phyloP scores from a whole-genome alignment of 2,797 vertebrate genomes.

The Brachymystax lenok region DNA sequence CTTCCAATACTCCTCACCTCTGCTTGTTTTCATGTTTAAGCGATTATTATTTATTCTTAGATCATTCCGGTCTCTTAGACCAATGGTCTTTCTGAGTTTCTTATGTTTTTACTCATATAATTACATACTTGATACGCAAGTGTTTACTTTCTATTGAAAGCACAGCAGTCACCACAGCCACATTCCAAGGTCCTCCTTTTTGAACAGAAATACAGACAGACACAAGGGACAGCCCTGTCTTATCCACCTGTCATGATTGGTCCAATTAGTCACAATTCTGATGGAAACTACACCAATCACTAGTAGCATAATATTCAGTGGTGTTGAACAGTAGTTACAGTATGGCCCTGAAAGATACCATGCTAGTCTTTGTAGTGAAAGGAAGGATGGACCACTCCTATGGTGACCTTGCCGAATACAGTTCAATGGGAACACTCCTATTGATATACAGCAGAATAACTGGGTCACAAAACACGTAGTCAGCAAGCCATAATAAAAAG shows the following conservation, averaged over 20 bases:
- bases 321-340: neutral
- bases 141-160: neutral
- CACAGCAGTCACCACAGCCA: neutral
- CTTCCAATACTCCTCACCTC: too few relatives aligned
- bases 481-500: neutral
- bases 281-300: neutral
- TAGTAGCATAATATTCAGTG: neutral
- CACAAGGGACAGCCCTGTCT: neutral
- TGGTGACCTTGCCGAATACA: constrained; percentile 16
- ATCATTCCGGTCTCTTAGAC: neutral
- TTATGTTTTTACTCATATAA: neutral
- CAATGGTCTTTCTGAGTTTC: neutral
- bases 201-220: constrained; percentile 10
- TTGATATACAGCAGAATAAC: constrained; percentile 6
- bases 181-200: neutral
- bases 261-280: neutral
- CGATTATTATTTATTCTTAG: constrained; percentile 9
- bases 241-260: neutral
- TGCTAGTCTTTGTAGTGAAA: neutral
- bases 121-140: neutral
- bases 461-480: constrained; percentile 11
- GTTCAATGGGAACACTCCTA: constrained; percentile 30
- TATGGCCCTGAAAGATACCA: neutral
- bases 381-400: neutral
- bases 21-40: constrained; percentile 23